A percentile compares a stretch with the other conserved stretches of the same genome.
These are phyloP conservation scores for Porites australiensis DNA, from an alignment of 64 coral and sea anemone species.

Conservation along the genomic window DNA sequence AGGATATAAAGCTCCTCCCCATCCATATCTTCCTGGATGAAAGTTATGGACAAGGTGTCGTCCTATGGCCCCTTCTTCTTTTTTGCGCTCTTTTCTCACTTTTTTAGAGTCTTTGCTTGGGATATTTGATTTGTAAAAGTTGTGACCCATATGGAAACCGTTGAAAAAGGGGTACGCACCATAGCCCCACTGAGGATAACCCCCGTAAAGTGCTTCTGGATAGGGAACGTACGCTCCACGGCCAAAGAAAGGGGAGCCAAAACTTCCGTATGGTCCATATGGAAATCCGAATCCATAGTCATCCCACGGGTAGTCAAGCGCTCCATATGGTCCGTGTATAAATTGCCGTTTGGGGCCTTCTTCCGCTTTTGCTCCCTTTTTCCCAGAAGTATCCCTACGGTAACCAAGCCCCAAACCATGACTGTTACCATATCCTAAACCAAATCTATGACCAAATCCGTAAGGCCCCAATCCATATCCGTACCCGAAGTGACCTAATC, in stretches of 20 bases:
- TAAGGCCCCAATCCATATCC: slow-evolving; percentile 29
- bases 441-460: slow-evolving; percentile 30
- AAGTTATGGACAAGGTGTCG: slow-evolving; percentile 69
- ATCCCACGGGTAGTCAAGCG: neutral
- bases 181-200: slow-evolving; percentile 14
- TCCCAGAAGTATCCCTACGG: slow-evolving; percentile 14
- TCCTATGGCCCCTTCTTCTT: slow-evolving; percentile 40
- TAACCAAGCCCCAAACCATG: slow-evolving; percentile 17
- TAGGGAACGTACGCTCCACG: slow-evolving; percentile 38
- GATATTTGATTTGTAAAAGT: slow-evolving; percentile 57
- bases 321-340: slow-evolving; percentile 19
- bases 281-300: neutral
- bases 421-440: slow-evolving; percentile 25
- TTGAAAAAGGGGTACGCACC: neutral
- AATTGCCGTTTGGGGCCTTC: slow-evolving; percentile 17
- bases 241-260: slow-evolving; percentile 16
- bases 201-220: neutral
- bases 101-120: slow-evolving; percentile 12
- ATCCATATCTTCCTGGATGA: slow-evolving; percentile 85
- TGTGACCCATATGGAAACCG: slow-evolving; percentile 12
- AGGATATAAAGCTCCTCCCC: slow-evolving; percentile 79
- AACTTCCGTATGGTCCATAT: slow-evolving; percentile 23
- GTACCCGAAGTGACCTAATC: slow-evolving; percentile 13
- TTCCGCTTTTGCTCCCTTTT: slow-evolving; percentile 22
- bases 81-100: neutral